Evolutionary conservation across 1,140 invertebrate species (phyloP), one percentile per base, ranked within the genome.

Genomic region (Archivesica marissinica): DNA sequence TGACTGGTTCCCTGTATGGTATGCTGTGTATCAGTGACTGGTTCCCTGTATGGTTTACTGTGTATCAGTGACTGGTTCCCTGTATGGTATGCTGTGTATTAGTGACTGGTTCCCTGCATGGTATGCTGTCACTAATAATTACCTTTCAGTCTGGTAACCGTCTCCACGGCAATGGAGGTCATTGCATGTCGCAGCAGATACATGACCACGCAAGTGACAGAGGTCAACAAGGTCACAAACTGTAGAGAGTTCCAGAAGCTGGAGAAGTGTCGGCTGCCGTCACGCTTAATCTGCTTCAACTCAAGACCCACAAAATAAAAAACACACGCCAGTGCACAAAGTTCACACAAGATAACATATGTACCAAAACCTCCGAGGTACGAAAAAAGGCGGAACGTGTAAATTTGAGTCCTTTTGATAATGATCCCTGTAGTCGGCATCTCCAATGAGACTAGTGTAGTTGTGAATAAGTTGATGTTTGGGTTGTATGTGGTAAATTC

Each of bases 401-500:
- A 83, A 0, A 91, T 72, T 15, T 87, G 56, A 7, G 88, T 68
- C 7, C 88, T 64, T 13, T 80, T 82, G 11, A 90, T 35, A 11
- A 90, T 80, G 28, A 66, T 52, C 7, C 90, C 90, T 1, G 88
- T 85, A 0, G 88, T 72, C 35, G 87, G 88, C 44, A 90, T 79
- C 75, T 93, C 92, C 66, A 93, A 90, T 2, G 88, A 76, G 11
- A 90, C 81, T 17, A 87, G 86, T 23, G 90, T 81, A 30, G 87
- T 89, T 47, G 89, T 89, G 83, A 93, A 93, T 78, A 92, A 68
- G 70, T 93, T 92, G 11, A 90, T 81, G 56, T 91, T 90, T 4
- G 94, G 94, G 86, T 95, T 95, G 84, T 95, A 95, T 0, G 94
- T 88, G 7, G 94, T 94, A 87, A 95, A 94, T 83, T 95, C 95